phyloP scores from a whole-genome alignment of 2,113 vertebrate species.

The Telmatochromis sp. region DNA sequence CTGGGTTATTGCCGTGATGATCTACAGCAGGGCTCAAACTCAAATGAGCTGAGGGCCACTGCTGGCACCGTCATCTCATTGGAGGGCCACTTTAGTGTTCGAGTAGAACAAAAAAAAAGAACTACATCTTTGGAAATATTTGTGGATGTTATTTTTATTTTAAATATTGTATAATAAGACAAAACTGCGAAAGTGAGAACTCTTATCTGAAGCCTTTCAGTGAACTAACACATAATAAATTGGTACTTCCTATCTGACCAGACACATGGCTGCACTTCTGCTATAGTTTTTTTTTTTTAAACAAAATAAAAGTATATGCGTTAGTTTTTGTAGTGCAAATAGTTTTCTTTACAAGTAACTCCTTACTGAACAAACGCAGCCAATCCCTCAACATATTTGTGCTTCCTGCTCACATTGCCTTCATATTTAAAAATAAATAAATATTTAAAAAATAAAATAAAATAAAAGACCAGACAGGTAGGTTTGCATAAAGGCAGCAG shows the following conservation, averaged over 20 bases:
- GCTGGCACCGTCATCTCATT: neutral
- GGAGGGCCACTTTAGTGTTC: neutral
- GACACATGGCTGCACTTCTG: neutral
- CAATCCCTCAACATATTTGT: neutral
- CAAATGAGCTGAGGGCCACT: neutral
- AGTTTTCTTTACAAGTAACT: neutral
- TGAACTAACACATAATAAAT: neutral
- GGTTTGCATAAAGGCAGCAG: neutral
- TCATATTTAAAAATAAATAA: neutral
- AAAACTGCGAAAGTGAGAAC: neutral
- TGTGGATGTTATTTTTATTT: neutral
- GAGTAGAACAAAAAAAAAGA: neutral
- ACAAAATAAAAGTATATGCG: neutral
- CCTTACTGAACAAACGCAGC: neutral
- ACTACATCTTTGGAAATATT: neutral
- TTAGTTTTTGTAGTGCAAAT: neutral
- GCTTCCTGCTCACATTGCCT: neutral
- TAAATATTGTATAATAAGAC: neutral
- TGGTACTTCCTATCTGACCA: neutral
- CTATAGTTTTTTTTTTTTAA: neutral
- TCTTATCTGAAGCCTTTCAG: neutral
- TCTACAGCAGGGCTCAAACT: neutral
- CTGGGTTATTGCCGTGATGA: neutral
- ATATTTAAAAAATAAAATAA: neutral
- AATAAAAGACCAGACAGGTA: neutral